Evolutionary conservation across 2,113 vertebrate genomes (phyloP).

Genomic region (Lepidothrix coronata): DNA sequence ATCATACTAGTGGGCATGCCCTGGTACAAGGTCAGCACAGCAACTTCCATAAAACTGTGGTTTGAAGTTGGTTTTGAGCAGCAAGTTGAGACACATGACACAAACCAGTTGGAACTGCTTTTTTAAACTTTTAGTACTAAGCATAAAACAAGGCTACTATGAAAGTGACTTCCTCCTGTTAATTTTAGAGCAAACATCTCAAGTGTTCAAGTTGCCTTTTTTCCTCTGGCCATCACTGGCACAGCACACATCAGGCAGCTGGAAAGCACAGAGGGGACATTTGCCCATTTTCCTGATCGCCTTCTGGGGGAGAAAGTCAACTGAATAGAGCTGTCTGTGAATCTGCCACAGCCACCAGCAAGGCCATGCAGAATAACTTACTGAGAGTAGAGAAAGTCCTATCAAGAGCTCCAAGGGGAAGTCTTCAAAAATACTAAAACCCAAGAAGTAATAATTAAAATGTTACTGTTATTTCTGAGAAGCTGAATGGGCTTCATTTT

Average conservation of each 20-base stretch:
- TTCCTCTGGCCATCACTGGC: background rate
- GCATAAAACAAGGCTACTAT: background rate
- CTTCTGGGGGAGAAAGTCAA: background rate
- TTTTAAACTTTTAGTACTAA: background rate
- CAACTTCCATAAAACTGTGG: background rate
- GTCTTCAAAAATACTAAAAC: background rate
- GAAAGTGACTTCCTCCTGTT: background rate
- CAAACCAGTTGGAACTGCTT: background rate
- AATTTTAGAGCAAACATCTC: background rate
- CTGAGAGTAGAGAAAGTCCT: background rate
- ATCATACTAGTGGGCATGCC: background rate
- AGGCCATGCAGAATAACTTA: background rate
- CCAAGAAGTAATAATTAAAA: background rate
- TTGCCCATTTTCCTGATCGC: background rate
- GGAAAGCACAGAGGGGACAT: background rate
- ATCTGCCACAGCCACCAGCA: background rate
- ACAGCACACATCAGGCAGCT: fast-evolving
- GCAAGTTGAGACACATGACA: background rate
- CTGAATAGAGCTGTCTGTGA: background rate
- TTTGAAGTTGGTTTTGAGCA: background rate
- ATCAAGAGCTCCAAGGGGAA: background rate
- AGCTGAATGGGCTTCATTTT: background rate
- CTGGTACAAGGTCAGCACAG: background rate
- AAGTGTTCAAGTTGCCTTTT: background rate
- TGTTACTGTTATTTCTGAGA: background rate